Conservation (phyloP, 2,888 invertebrate species). For the Embidobia sp. region DNA sequence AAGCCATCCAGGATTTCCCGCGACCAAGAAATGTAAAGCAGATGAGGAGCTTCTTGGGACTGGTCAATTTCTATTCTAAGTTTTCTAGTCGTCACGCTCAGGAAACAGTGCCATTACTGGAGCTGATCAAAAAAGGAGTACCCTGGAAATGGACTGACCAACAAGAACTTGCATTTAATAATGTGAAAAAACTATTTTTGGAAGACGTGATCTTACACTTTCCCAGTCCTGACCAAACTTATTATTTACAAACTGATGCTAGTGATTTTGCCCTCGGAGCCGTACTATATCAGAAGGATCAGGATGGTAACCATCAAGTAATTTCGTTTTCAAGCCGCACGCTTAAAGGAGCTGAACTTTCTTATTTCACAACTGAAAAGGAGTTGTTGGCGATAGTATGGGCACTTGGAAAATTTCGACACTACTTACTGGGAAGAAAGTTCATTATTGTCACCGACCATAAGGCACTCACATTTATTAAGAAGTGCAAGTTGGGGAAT, state of each 20-base stretch:
- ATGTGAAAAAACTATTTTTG: not conserved
- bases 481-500: constrained; percentile 53
- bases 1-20: constrained; percentile 6
- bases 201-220: constrained; percentile 4
- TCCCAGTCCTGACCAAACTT: constrained; percentile 21
- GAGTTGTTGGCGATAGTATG: constrained; percentile 69
- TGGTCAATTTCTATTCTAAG: too few relatives aligned
- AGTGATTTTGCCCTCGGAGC: constrained; percentile 51
- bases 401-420: constrained; percentile 67
- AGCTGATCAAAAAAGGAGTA: not conserved
- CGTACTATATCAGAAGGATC: constrained; percentile 29
- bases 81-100: not conserved
- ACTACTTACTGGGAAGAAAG: constrained; percentile 65
- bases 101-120: constrained; percentile 1
- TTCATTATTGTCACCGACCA: constrained; percentile 69
- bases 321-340: constrained; percentile 67
- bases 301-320: constrained; percentile 10
- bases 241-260: constrained; percentile 24
- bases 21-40: constrained; percentile 4
- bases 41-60: constrained; percentile 1
- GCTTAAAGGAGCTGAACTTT: constrained; percentile 57
- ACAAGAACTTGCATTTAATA: not conserved
- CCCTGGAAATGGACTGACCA: not conserved
- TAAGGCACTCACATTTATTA: constrained; percentile 68
- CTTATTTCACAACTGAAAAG: constrained; percentile 68